Evolutionary conservation across 2,797 vertebrate species (phyloP).

Genomic region (Pipistrellus pipistrellus): DNA sequence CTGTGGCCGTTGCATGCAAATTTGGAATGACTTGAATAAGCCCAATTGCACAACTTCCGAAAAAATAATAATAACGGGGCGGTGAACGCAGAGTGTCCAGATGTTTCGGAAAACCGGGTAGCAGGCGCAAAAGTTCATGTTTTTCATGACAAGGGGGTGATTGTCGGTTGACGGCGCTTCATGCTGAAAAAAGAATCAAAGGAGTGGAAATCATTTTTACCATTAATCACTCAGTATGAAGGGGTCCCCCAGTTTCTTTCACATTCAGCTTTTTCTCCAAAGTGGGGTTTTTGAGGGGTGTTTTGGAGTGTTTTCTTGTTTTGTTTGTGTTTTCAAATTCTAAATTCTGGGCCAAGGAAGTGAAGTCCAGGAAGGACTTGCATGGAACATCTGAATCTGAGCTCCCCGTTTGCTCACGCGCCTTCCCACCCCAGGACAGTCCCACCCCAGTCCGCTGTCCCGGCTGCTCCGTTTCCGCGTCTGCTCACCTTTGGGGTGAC

Average conservation of each 20-base stretch:
- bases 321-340: not conserved
- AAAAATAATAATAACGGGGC: not conserved
- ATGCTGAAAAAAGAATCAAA: not conserved
- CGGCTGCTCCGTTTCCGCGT: accelerated
- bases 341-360: not conserved
- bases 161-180: not conserved
- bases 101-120: not conserved
- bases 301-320: too few relatives aligned
- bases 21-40: not conserved
- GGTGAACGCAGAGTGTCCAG: not conserved
- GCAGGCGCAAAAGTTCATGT: not conserved
- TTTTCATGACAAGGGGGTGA: not conserved
- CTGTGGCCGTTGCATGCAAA: not conserved
- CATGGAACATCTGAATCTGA: not conserved
- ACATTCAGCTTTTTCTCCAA: not conserved
- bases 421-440: not conserved
- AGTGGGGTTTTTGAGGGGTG: not conserved
- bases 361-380: not conserved
- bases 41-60: not conserved
- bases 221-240: not conserved
- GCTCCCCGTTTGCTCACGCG: not conserved
- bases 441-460: not conserved
- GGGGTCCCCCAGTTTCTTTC: not conserved
- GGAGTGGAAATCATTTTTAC: not conserved
- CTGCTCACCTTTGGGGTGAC: not conserved